Evolutionary conservation across 2,113 vertebrate species (phyloP).

Genomic region (Xenotilapia flavipinnis): DNA sequence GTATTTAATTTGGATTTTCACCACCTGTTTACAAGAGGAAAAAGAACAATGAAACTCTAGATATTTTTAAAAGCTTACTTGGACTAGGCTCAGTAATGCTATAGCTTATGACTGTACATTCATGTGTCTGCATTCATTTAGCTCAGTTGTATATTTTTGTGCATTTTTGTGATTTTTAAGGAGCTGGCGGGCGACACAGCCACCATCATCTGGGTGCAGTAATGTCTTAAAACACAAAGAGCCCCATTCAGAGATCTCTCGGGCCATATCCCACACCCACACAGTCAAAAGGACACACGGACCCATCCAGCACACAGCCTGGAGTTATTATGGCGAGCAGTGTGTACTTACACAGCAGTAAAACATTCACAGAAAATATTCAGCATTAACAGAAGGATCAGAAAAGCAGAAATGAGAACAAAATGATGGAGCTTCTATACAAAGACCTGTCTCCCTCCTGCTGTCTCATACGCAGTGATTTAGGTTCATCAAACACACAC

Average conservation of each 20-base stretch:
- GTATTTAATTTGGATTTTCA: not conserved
- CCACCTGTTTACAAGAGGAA: not conserved
- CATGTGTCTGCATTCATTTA: not conserved
- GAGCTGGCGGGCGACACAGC: slow-evolving; percentile 1
- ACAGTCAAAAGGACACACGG: slow-evolving; percentile 30
- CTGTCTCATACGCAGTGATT: not conserved
- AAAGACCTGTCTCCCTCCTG: not conserved
- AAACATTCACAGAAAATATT: slow-evolving; percentile 21
- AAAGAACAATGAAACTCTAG: not conserved
- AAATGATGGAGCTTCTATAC: not conserved
- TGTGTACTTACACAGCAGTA: slow-evolving; percentile 2
- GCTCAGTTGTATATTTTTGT: not conserved
- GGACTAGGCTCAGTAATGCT: accelerated
- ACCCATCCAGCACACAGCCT: slow-evolving; percentile 42
- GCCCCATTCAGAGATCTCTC: slow-evolving; percentile 41
- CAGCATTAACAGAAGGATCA: not conserved
- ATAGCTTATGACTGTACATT: not conserved
- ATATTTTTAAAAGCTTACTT: not conserved
- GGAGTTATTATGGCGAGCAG: slow-evolving; percentile 31
- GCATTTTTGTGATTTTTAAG: not conserved
- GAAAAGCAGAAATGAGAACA: not conserved
- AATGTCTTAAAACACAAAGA: slow-evolving; percentile 48
- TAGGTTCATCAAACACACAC: not conserved
- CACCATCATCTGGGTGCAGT: slow-evolving; percentile 2
- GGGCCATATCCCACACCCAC: slow-evolving; percentile 30